These are phyloP conservation scores for Halcyon chelicuti DNA, from an alignment of 2,797 vertebrate species.

Conservation along the genomic window DNA sequence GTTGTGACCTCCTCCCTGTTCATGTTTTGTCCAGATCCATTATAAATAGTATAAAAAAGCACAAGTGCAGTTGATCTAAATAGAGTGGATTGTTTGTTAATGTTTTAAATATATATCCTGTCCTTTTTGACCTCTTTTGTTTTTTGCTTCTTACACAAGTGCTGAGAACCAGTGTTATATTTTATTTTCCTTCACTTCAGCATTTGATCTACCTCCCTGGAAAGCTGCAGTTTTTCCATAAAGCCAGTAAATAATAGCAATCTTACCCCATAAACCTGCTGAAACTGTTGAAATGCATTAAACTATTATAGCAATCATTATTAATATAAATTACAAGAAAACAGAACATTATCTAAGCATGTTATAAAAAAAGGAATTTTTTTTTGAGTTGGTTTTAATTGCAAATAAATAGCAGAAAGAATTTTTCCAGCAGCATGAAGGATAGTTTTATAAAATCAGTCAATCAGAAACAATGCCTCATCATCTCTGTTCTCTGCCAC, in stretches of 20 bases:
- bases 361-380: background rate
- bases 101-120: background rate
- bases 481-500: background rate
- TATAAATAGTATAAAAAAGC: background rate
- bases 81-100: background rate
- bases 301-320: constrained; percentile 69
- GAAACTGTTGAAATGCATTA: constrained; percentile 71
- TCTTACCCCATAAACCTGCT: constrained; percentile 71
- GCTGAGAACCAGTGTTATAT: background rate
- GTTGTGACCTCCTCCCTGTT: background rate
- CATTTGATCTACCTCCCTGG: constrained; percentile 39
- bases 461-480: background rate
- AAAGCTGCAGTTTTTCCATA: constrained; percentile 62
- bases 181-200: constrained; percentile 49
- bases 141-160: background rate
- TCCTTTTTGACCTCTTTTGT: background rate
- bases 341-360: constrained; percentile 43
- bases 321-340: constrained; percentile 67
- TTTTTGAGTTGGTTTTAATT: constrained; percentile 46
- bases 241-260: constrained; percentile 74
- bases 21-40: background rate
- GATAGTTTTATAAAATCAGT: constrained; percentile 40
- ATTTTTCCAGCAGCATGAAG: background rate
- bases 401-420: constrained; percentile 49
- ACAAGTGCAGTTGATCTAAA: background rate